phyloP scores from a whole-genome alignment of 1,140 invertebrate genomes.

The Neodiprion fabricii region DNA sequence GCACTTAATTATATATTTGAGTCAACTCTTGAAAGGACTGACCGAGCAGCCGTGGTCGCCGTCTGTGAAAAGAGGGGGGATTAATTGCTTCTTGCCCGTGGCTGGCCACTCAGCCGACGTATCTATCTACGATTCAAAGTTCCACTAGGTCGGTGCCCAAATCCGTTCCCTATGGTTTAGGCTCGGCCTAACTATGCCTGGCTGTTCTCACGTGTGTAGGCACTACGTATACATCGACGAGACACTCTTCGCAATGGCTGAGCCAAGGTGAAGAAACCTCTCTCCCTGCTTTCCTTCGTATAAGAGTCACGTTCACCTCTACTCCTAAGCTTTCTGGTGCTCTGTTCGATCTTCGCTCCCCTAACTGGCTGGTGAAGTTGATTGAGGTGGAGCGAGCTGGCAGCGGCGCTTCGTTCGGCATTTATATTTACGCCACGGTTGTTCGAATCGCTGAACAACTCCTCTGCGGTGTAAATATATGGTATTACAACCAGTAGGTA shows the following conservation, averaged over 20 bases:
- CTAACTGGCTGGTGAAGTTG: neutral
- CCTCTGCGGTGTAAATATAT: neutral
- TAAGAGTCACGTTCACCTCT: neutral
- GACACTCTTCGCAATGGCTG: neutral
- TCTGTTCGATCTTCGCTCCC: conserved; percentile 6
- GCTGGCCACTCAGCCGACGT: neutral
- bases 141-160: conserved; percentile 1
- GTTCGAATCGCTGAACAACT: neutral
- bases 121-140: neutral
- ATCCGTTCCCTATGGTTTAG: neutral
- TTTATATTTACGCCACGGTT: neutral
- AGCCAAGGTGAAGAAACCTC: neutral
- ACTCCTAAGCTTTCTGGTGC: neutral
- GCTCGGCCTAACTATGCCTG: neutral
- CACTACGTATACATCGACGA: neutral
- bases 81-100: neutral
- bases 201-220: too few relatives aligned
- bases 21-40: neutral
- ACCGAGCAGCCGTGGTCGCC: neutral
- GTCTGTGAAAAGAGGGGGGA: neutral
- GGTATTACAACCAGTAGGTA: neutral
- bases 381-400: neutral
- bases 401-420: neutral
- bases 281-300: neutral
- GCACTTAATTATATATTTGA: conserved; percentile 10